These are phyloP conservation scores for Luperina testacea DNA, from an alignment of 2,888 invertebrate genomes.

Conservation along the genomic window DNA sequence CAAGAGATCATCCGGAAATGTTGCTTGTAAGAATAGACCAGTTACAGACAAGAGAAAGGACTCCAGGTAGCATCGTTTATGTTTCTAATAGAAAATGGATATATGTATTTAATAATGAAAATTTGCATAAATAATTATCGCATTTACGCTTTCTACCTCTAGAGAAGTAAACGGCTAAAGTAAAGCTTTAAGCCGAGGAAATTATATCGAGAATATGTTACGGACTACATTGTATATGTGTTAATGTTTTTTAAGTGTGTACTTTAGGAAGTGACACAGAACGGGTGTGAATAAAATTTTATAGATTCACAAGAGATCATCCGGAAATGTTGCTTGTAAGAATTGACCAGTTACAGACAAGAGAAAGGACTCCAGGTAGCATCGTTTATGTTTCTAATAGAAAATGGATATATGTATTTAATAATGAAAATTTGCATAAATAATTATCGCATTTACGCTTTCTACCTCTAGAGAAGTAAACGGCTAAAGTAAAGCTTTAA, in stretches of 20 bases:
- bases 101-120: conserved; percentile 29
- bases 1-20: conserved; percentile 46
- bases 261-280: no score
- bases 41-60: conserved; percentile 50
- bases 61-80: conserved; percentile 1
- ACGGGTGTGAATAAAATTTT: conserved; percentile 54
- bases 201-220: conserved; percentile 20
- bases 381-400: conserved; percentile 25
- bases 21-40: conserved; percentile 27
- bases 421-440: conserved; percentile 42
- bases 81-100: conserved; percentile 39
- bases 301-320: conserved; percentile 49
- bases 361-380: conserved; percentile 44
- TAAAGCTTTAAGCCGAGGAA: conserved; percentile 15
- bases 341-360: conserved; percentile 22
- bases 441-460: conserved; percentile 37
- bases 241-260: no score
- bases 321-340: conserved; percentile 40
- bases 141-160: conserved; percentile 46
- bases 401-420: conserved; percentile 32
- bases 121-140: conserved; percentile 39
- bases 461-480: conserved; percentile 48
- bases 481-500: conserved; percentile 9
- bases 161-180: conserved; percentile 25
- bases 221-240: conserved; percentile 9